These are phyloP conservation scores for Furnarius figulus DNA, from an alignment of 2,113 vertebrate genomes.

Conservation along the genomic window DNA sequence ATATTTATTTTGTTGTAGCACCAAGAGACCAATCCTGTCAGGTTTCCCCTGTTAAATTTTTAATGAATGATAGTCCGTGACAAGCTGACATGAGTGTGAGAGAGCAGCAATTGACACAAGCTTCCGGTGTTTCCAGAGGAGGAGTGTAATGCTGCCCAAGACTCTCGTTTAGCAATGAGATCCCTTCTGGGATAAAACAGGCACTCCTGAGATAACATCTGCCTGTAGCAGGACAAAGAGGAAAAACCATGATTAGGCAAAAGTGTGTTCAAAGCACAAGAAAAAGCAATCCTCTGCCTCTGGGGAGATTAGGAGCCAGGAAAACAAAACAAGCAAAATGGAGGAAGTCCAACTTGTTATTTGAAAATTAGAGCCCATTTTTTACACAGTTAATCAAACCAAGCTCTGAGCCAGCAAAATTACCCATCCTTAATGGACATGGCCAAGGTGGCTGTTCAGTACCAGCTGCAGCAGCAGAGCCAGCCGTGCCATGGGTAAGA, in stretches of 20 bases:
- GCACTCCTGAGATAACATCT: background rate
- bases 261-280: background rate
- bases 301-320: background rate
- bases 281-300: background rate
- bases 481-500: background rate
- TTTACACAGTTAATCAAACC: rapidly evolving
- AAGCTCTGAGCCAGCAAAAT: background rate
- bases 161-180: background rate
- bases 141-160: background rate
- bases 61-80: background rate
- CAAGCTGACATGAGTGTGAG: conserved; percentile 8
- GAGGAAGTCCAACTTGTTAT: background rate
- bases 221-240: background rate
- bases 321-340: background rate
- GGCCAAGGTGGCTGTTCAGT: background rate
- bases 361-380: background rate
- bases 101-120: background rate
- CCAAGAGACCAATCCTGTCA: conserved; percentile 18
- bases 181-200: background rate
- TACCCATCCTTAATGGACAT: background rate
- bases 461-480: background rate
- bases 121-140: background rate
- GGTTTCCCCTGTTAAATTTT: conserved; percentile 16
- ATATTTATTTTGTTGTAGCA: conserved; percentile 26
- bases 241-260: background rate